Evolutionary conservation across 2,888 invertebrate species (phyloP).

Genomic region (Agapostemon virescens): DNA sequence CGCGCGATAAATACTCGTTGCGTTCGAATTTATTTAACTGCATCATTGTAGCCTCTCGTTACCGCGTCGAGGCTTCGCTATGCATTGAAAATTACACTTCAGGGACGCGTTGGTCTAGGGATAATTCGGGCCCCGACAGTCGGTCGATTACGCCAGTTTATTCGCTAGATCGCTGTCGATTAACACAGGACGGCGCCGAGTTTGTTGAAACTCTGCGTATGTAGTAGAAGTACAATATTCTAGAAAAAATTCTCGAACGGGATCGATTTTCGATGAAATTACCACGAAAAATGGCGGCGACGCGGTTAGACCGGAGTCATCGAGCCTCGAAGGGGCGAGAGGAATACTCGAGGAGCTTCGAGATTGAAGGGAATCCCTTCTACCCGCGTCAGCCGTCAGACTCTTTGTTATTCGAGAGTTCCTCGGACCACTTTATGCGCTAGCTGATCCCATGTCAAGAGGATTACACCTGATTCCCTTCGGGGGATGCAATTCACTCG

Average conservation of each 20-base stretch:
- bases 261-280: conserved; percentile 26
- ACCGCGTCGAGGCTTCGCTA: conserved; percentile 1
- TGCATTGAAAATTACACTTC: conserved; percentile 17
- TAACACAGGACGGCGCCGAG: not conserved
- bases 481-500: conserved; percentile 38
- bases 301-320: conserved; percentile 15
- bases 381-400: conserved; percentile 38
- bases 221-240: too few species aligned
- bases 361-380: conserved; percentile 46
- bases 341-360: conserved; percentile 43
- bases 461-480: conserved; percentile 62
- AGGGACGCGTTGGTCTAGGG: conserved; percentile 6
- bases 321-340: conserved; percentile 30
- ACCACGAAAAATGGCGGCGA: conserved; percentile 23
- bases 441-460: conserved; percentile 61
- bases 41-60: conserved; percentile 18
- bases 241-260: not conserved
- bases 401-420: conserved; percentile 64
- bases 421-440: conserved; percentile 52
- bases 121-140: conserved; percentile 13
- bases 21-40: conserved; percentile 44
- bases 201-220: not conserved
- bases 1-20: conserved; percentile 35
- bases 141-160: not conserved
- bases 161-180: not conserved